Evolutionary conservation across 2,113 vertebrate genomes (phyloP), one percentile per base, ranked within the genome.

Genomic region (Candoia aspera): DNA sequence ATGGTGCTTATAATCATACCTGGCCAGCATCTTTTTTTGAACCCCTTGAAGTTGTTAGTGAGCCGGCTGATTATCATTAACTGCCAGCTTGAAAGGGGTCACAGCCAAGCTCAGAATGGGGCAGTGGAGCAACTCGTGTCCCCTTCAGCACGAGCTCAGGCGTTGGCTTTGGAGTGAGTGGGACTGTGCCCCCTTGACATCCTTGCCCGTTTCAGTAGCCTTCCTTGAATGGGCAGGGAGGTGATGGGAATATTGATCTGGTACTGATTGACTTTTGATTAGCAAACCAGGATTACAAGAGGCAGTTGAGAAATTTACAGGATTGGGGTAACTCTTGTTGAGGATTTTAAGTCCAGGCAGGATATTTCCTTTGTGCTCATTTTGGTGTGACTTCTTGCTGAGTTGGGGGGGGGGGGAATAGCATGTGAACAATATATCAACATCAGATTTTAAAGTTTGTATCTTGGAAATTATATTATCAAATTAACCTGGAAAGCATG

Each of bases 301-400:
- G 46, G 19, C 37, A 84, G 42, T 73, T 54, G 37, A n/a, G 42
- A 33, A 64, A 10, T 9, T 12, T 62, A 46, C 29, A 11, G 15
- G 26, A 23, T 12, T 85, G 13, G 23, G 26, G 29, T 46, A 26
- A 49, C 90, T 79, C 85, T 59, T 11, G 0, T 3, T 12, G 68
- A 91, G 90, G 86, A 73, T 94, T 95, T 93, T 54, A 89, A 79
- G 9, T 90, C 55, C 42, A 93, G 95, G 46, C 91, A 83, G 73
- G 91, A 64, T 58, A 79, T 86, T 79, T 92, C 92, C 88, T 64
- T 19, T 90, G 79, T 49, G 23, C 92, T 84, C 86, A 1, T 1
- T 73, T 93, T 93, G 37, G 89, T 89, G 42, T 94, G 94, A 92
- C 88, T 58, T 92, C 55, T 94, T 93, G 49, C 58, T 90, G 95